phyloP scores from a whole-genome alignment of 2,888 invertebrate genomes.

The Zygaena filipendulae region DNA sequence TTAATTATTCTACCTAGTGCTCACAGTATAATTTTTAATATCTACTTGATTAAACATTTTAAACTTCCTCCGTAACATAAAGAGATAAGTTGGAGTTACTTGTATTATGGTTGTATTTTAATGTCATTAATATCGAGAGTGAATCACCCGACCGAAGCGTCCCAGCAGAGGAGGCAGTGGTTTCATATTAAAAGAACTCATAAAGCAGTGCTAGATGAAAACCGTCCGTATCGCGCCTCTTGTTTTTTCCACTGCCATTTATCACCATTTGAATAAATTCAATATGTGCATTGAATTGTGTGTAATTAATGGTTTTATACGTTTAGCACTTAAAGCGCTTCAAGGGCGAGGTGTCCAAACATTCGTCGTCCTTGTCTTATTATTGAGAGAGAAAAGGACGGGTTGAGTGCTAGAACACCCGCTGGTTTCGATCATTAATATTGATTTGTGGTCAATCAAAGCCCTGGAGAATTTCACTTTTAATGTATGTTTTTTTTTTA shows the following conservation, averaged over 20 bases:
- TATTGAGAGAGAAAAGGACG: constrained; percentile 27
- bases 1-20: too few species aligned
- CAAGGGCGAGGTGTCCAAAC: constrained; percentile 67
- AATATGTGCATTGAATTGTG: constrained; percentile 68
- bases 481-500: constrained; percentile 57
- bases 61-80: too few species aligned
- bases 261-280: constrained; percentile 70
- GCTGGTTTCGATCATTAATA: constrained; percentile 66
- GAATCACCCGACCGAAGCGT: constrained; percentile 33
- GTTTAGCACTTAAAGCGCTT: constrained; percentile 67
- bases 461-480: constrained; percentile 63
- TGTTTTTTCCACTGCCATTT: constrained; percentile 50
- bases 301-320: constrained; percentile 70
- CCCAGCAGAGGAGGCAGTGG: constrained; percentile 27
- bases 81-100: too few species aligned
- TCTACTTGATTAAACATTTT: too few species aligned
- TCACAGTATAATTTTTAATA: too few species aligned
- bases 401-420: constrained; percentile 43
- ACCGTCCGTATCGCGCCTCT: constrained; percentile 47
- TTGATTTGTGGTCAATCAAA: constrained; percentile 71
- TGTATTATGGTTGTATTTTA: too few species aligned
- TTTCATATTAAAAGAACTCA: constrained; percentile 19
- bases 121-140: too few species aligned
- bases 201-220: too few species aligned
- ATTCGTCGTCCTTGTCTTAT: constrained; percentile 32